Conservation (phyloP, 2,888 invertebrate genomes). For the Stenchaetothrips biformis region DNA sequence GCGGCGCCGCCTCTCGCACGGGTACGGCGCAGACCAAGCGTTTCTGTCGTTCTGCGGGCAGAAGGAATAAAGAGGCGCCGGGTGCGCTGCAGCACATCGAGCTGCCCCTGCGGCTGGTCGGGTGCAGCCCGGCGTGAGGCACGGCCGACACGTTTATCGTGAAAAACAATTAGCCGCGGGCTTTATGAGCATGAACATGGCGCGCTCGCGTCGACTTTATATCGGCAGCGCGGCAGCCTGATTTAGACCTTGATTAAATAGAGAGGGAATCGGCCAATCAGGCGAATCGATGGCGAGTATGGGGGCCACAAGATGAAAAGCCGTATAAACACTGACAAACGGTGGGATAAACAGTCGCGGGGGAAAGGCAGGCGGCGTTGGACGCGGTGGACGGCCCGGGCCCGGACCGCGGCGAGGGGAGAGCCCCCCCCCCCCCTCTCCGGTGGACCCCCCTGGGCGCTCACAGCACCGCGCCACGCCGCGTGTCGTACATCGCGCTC, state of each 20-base stretch:
- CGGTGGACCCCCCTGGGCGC: not conserved
- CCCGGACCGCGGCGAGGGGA: not conserved
- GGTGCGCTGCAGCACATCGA: too few species aligned
- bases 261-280: not conserved
- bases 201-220: too few species aligned
- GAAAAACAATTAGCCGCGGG: not conserved
- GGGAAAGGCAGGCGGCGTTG: not conserved
- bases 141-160: not conserved
- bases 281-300: too few species aligned
- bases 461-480: not conserved
- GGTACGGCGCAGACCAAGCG: too few species aligned
- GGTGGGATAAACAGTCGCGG: not conserved
- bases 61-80: too few species aligned
- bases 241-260: constrained; percentile 15
- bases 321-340: constrained; percentile 19
- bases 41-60: too few species aligned
- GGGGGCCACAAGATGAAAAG: not conserved
- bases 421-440: not conserved
- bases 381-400: not conserved
- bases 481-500: not conserved
- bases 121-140: not conserved
- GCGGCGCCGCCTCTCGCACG: too few species aligned
- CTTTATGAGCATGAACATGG: not conserved
- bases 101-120: too few species aligned
- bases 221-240: not conserved